phyloP scores from a whole-genome alignment of 1,140 invertebrate species.

The Lordiphosa stackelbergi region DNA sequence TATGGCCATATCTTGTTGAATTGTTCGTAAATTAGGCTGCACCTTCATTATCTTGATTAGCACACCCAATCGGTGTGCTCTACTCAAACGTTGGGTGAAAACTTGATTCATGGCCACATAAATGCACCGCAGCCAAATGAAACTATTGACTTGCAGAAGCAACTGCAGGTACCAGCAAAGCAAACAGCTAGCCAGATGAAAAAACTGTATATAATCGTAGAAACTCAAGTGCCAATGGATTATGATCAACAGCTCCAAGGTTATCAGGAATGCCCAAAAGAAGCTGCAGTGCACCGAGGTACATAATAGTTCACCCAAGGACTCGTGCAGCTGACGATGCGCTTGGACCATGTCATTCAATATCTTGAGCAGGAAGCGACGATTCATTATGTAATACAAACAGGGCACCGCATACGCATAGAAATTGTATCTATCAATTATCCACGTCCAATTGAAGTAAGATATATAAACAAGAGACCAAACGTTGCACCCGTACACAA shows the following conservation, averaged over 20 bases:
- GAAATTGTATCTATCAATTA: constrained; percentile 4
- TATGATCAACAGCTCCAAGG: constrained; percentile 11
- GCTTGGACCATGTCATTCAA: constrained; percentile 23
- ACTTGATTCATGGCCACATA: constrained; percentile 37
- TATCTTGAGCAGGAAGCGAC: constrained; percentile 3
- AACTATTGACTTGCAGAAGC: constrained; percentile 37
- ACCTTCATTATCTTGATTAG: constrained; percentile 2
- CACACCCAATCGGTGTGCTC: neutral
- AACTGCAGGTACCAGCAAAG: constrained; percentile 33
- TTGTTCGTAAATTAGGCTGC: constrained; percentile 13
- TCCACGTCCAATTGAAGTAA: fast-evolving
- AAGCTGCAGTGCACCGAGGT: constrained; percentile 14
- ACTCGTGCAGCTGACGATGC: constrained; percentile 13
- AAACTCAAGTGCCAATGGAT: neutral
- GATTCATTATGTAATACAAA: constrained; percentile 3
- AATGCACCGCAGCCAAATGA: constrained; percentile 35
- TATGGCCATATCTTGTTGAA: constrained; percentile 25
- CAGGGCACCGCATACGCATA: neutral
- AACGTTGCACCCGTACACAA: neutral
- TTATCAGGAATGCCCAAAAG: constrained; percentile 14
- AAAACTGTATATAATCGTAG: fast-evolving
- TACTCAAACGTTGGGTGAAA: constrained; percentile 1
- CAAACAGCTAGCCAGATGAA: neutral
- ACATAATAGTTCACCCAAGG: constrained; percentile 12
- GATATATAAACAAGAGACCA: fast-evolving